A percentile compares a stretch with the other conserved stretches of the same genome.
These are phyloP conservation scores for Grammomys surdaster DNA, from an alignment of 2,113 vertebrate species.

Conservation along the genomic window DNA sequence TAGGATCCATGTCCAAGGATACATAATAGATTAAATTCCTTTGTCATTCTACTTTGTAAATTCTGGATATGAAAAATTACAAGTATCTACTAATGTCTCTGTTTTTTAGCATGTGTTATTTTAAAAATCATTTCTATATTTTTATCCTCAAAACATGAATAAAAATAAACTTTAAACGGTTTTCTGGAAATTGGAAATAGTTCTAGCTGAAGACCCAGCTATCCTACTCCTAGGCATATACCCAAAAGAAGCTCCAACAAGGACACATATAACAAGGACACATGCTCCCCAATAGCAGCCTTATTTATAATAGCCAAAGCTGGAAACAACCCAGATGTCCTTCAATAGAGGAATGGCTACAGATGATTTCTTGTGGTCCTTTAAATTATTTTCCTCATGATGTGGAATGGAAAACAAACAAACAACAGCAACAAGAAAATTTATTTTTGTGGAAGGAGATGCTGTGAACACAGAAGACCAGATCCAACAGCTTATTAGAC, in stretches of 20 bases:
- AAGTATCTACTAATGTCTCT: neutral
- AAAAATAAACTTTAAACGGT: neutral
- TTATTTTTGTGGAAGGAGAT: no score
- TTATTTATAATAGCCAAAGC: no score
- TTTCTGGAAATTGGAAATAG: neutral
- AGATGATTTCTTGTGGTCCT: no score
- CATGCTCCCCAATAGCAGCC: neutral
- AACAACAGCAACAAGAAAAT: neutral
- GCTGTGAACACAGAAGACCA: neutral
- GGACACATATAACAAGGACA: neutral
- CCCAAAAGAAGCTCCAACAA: neutral
- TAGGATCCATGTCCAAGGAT: neutral
- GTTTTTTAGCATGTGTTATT: neutral
- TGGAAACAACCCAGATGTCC: no score
- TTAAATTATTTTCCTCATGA: neutral
- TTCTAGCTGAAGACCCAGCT: no score
- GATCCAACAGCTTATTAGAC: neutral
- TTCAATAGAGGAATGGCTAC: no score
- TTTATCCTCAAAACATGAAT: neutral
- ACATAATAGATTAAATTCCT: neutral
- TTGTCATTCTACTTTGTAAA: neutral
- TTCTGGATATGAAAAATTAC: neutral
- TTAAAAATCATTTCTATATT: neutral
- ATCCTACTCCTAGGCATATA: neutral
- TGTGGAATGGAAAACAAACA: neutral